Evolutionary conservation across 1,140 invertebrate species (phyloP), one percentile per base, ranked within the genome.

Genomic region (Diachasma alloeum): DNA sequence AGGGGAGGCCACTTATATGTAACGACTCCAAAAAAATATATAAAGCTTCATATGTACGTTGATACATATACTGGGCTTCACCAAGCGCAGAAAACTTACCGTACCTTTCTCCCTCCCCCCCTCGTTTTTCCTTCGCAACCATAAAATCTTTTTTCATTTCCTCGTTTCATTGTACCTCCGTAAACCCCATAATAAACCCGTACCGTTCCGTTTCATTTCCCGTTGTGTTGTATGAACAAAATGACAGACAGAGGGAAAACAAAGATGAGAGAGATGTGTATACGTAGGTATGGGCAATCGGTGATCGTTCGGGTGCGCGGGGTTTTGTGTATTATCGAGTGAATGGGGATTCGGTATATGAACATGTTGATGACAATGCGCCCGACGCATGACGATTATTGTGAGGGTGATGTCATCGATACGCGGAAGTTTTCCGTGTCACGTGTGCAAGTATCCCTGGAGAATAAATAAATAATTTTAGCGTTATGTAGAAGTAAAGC

Each of bases 181-280:
- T 56, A 56, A 13, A 53, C 37, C 42, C 37, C 22, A 37, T 31
- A 48, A 72, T 72, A 72, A 72, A 53, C 13, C 44, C 9, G 46
- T 72, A 31, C 26, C 46, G 31, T 72, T 72, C 22, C 70, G 42
- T 72, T 72, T 53, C 44, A 72, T 72, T 72, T 53, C 19, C 19
- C 46, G 44, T 31, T 72, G 42, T 24, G 22, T 63, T 63, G 15
- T 53, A 53, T 53, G 48, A 53, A 53, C 48, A 53, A 53, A 53
- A 72, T 46, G 46, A 46, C 56, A 56, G 36, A 44, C 4, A 46
- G 9, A 26, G 46, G 42, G 22, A 2, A 31, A 72, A 53, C 26
- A 31, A 44, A 56, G 9, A 53, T 53, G 44, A 72, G 26, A 31
- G 22, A 56, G 24, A 48, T 26, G 42, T 46, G 69, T 24, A 13